Evolutionary conservation across 1,140 invertebrate genomes (phyloP).

Genomic region (Brachionus angularis): DNA sequence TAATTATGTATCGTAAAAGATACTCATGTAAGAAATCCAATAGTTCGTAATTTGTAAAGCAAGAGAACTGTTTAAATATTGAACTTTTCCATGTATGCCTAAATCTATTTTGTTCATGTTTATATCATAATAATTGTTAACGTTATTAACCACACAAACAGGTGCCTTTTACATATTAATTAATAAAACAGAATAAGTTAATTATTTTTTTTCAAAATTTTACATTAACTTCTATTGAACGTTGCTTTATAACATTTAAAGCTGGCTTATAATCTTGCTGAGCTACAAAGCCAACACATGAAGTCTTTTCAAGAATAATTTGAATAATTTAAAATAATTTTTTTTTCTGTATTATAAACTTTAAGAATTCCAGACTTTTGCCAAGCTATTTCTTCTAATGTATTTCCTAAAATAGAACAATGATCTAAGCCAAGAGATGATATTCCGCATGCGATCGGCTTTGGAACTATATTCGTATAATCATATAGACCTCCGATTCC

Average conservation of each 20-base stretch:
- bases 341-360: constrained; percentile 45
- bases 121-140: constrained; percentile 9
- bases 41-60: constrained; percentile 24
- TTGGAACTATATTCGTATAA: constrained; percentile 82
- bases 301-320: constrained; percentile 22
- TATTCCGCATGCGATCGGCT: constrained; percentile 78
- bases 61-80: constrained; percentile 17
- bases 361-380: constrained; percentile 97
- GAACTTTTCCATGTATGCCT: constrained; percentile 27
- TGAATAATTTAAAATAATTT: too few species aligned
- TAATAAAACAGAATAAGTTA: too few species aligned
- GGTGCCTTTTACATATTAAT: constrained; percentile 18
- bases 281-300: constrained; percentile 14
- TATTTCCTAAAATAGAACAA: constrained; percentile 71
- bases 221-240: constrained; percentile 31
- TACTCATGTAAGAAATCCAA: too few species aligned
- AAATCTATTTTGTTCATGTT: not conserved
- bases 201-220: too few species aligned
- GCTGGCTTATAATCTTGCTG: constrained; percentile 16
- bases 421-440: constrained; percentile 89
- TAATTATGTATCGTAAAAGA: too few species aligned
- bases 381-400: constrained; percentile 79
- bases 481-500: constrained; percentile 94
- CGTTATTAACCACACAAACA: constrained; percentile 30
- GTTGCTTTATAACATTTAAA: constrained; percentile 15